These are phyloP conservation scores for Chauna torquata DNA, from an alignment of 2,113 vertebrate genomes.

Conservation along the genomic window DNA sequence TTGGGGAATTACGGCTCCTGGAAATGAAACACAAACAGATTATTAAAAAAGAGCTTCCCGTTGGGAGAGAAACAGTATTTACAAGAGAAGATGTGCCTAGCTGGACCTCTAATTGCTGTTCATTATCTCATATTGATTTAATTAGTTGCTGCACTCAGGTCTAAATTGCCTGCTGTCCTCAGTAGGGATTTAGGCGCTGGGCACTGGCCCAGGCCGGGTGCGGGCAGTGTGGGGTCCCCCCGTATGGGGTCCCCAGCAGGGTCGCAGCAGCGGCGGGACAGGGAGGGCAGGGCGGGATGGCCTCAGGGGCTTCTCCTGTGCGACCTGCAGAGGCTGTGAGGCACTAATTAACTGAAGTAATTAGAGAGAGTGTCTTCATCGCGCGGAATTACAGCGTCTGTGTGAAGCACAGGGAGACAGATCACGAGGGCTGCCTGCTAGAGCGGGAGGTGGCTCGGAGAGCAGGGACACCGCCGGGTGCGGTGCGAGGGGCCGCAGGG, in stretches of 20 bases:
- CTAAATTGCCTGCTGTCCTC: slow-evolving; percentile 89
- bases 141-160: slow-evolving; percentile 91
- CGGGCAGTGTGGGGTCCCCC: neutral
- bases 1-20: slow-evolving; percentile 90
- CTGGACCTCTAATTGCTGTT: slow-evolving; percentile 96
- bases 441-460: neutral
- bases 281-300: neutral
- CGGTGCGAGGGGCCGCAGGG: neutral
- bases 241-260: too few species aligned
- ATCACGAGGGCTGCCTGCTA: neutral
- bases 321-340: neutral
- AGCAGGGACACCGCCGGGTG: accelerated
- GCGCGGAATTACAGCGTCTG: slow-evolving; percentile 28
- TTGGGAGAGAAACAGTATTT: slow-evolving; percentile 92
- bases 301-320: neutral
- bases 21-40: slow-evolving; percentile 97
- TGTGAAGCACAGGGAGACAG: slow-evolving; percentile 17
- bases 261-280: neutral
- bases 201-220: neutral
- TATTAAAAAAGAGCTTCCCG: slow-evolving; percentile 91
- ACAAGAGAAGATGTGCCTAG: slow-evolving; percentile 91
- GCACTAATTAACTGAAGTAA: slow-evolving; percentile 75
- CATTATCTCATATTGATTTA: slow-evolving; percentile 99
- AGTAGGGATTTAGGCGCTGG: slow-evolving; percentile 74
- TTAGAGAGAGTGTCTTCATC: slow-evolving; percentile 69